phyloP scores from a whole-genome alignment of 2,888 invertebrate species.

The Tanaodytes sp. region DNA sequence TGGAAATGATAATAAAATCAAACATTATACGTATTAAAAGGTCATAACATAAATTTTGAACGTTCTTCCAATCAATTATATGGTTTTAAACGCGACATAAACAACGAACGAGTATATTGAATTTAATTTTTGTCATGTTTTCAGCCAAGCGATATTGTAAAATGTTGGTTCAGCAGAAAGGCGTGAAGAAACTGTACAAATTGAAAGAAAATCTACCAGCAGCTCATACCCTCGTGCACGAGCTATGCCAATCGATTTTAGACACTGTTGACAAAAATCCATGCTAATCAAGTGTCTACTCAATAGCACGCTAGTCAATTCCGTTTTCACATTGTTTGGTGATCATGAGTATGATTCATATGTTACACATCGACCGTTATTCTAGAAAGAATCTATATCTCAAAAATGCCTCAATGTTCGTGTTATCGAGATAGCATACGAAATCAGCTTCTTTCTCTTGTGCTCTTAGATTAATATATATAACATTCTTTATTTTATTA shows the following conservation, averaged over 20 bases:
- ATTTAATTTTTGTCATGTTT: conserved; percentile 57
- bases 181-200: conserved; percentile 74
- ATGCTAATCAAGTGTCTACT: conserved; percentile 60
- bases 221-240: conserved; percentile 68
- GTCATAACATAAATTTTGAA: too few relatives aligned
- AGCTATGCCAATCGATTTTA: conserved; percentile 69
- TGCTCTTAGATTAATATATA: too few relatives aligned
- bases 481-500: too few relatives aligned
- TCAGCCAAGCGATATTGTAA: conserved; percentile 79
- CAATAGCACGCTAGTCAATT: conserved; percentile 66
- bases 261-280: conserved; percentile 68
- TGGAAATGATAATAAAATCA: too few relatives aligned
- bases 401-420: conserved; percentile 25
- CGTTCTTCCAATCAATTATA: too few relatives aligned
- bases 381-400: conserved; percentile 26
- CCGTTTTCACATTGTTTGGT: conserved; percentile 45
- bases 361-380: conserved; percentile 23
- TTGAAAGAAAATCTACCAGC: conserved; percentile 68
- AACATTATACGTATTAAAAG: too few relatives aligned
- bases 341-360: conserved; percentile 20
- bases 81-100: too few relatives aligned
- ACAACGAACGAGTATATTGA: too few relatives aligned
- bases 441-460: not conserved
- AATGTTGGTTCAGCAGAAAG: conserved; percentile 78
- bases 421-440: conserved; percentile 8